Conservation (phyloP, 2,113 vertebrate genomes). For the Cryptomyrus ogoouensis region DNA sequence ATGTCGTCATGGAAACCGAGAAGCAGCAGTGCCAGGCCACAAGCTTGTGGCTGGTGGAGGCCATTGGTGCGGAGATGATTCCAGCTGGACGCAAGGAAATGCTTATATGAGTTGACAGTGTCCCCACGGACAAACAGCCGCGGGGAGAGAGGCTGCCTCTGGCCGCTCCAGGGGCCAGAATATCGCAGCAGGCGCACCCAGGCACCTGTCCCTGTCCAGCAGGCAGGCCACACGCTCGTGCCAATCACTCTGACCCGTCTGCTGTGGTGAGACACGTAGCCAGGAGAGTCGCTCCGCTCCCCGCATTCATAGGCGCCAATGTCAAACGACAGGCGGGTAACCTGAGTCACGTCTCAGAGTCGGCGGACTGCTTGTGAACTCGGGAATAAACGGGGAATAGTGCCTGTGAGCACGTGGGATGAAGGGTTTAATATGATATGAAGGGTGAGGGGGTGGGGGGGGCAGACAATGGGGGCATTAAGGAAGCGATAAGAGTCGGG, state of each 20-base stretch:
- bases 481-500: constrained; percentile 25
- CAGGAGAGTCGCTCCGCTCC: background rate
- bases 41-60: background rate
- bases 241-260: background rate
- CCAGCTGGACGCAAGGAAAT: background rate
- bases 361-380: background rate
- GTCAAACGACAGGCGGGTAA: background rate
- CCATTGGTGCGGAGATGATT: background rate
- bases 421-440: background rate
- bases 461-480: background rate
- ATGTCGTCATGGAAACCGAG: background rate
- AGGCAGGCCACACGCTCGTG: background rate
- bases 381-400: background rate
- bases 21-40: background rate
- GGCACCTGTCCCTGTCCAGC: background rate
- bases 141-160: background rate
- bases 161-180: background rate
- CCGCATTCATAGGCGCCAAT: background rate
- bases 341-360: background rate
- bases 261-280: background rate
- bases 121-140: background rate
- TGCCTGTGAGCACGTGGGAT: background rate
- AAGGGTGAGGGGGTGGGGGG: background rate
- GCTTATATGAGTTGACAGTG: background rate
- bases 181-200: background rate